Evolutionary conservation across 2,113 vertebrate species (phyloP).

Genomic region (Nesospiza acunhae): DNA sequence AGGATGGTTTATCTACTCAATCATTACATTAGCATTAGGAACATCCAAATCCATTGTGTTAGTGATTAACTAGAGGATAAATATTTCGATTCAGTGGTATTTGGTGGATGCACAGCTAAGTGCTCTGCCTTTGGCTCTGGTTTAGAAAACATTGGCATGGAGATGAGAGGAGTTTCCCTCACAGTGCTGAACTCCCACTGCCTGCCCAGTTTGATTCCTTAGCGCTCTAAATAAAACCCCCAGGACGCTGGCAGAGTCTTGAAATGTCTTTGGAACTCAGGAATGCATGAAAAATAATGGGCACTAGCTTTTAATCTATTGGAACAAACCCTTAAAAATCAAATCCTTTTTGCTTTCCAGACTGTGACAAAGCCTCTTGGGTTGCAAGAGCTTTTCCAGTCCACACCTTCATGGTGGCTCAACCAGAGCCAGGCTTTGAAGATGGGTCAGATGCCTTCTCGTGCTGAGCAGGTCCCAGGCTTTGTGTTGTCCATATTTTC

Average conservation of each 20-base stretch:
- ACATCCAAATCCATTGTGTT: not conserved
- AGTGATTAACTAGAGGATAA: not conserved
- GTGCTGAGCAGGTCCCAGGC: not conserved
- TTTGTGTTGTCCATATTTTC: not conserved
- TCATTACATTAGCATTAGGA: not conserved
- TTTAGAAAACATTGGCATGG: conserved; percentile 35
- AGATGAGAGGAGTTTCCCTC: not conserved
- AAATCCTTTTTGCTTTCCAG: not conserved
- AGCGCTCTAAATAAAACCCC: conserved; percentile 39
- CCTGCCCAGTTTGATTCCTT: conserved; percentile 49
- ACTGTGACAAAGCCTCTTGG: not conserved
- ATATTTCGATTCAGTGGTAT: not conserved
- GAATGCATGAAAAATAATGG: not conserved
- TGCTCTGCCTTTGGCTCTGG: conserved; percentile 21
- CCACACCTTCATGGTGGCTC: not conserved
- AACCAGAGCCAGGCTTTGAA: not conserved
- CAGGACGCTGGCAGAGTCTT: conserved; percentile 11
- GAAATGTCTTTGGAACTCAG: not conserved
- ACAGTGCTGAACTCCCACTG: not conserved
- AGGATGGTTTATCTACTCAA: not conserved
- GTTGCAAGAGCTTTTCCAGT: not conserved
- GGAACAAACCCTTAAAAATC: not conserved
- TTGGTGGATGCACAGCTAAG: not conserved
- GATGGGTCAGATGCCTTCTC: fast-evolving
- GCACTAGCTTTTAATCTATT: not conserved